Percentiles rank a stretch among this genome's conserved stretches.
phyloP scores from a whole-genome alignment of 1,140 invertebrate genomes.

The Hyles euphorbiae region DNA sequence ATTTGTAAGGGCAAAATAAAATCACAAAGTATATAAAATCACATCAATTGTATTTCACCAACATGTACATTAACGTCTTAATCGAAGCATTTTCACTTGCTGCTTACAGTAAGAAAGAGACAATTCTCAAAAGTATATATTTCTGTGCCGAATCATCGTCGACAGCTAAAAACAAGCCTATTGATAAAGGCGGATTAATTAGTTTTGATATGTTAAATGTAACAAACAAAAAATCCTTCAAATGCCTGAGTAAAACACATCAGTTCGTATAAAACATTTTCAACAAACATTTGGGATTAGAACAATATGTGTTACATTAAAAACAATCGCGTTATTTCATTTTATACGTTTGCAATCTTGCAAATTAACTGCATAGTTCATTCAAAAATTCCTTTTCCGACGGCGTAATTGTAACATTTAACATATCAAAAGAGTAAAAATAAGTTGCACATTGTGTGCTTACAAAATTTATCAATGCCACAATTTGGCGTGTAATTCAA shows the following conservation, averaged over 20 bases:
- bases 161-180: constrained; percentile 63
- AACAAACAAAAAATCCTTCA: neutral
- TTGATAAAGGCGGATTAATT: constrained; percentile 62
- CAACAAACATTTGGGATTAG: too few species aligned
- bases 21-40: constrained; percentile 60
- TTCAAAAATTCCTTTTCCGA: too few species aligned
- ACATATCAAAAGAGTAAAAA: constrained; percentile 43
- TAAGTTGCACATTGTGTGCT: constrained; percentile 59
- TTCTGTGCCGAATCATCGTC: constrained; percentile 36
- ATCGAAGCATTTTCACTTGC: constrained; percentile 65
- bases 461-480: constrained; percentile 41
- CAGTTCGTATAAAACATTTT: too few species aligned
- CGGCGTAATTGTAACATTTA: constrained; percentile 37
- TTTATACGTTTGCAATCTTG: too few species aligned
- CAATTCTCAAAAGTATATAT: constrained; percentile 52
- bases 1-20: constrained; percentile 35
- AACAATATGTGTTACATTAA: neutral
- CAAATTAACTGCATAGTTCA: too few species aligned
- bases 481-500: constrained; percentile 35
- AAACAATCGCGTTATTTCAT: too few species aligned
- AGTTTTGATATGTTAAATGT: constrained; percentile 51
- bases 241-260: too few species aligned
- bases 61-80: constrained; percentile 73
- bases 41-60: constrained; percentile 76
- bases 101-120: constrained; percentile 67